Conservation (phyloP, 2,888 invertebrate genomes). For the Mimas tiliae region DNA sequence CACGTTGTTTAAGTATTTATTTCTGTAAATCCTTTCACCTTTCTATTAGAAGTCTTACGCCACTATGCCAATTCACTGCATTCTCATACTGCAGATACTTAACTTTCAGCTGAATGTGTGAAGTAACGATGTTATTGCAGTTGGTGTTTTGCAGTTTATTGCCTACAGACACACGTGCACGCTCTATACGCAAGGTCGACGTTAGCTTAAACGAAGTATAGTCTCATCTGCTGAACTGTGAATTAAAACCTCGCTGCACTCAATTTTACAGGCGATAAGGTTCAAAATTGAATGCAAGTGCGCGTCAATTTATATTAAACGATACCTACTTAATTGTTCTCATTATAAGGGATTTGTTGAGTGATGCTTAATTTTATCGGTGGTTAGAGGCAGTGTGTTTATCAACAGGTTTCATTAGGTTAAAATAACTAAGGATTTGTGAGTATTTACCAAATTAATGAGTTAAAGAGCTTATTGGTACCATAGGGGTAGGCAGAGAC, state of each 20-base stretch:
- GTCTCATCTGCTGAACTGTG: too few species aligned
- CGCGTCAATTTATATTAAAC: not conserved
- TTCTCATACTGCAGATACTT: conserved; percentile 21
- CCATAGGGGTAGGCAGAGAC: too few species aligned
- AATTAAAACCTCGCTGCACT: not conserved
- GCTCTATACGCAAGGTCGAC: conserved; percentile 18
- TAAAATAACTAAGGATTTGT: not conserved
- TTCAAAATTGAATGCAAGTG: not conserved
- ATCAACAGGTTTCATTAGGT: not conserved
- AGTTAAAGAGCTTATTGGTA: too few species aligned
- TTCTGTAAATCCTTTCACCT: too few species aligned
- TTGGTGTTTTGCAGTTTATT: conserved; percentile 51
- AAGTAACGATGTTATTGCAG: conserved; percentile 59
- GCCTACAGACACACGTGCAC: conserved; percentile 42
- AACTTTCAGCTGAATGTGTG: conserved; percentile 30
- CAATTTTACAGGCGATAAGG: not conserved
- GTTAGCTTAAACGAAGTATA: not conserved
- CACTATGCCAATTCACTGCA: conserved; percentile 40
- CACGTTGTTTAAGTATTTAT: too few species aligned
- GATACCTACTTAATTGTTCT: not conserved
- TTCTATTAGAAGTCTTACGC: too few species aligned
- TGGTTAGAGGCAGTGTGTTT: not conserved
- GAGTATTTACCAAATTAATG: not conserved
- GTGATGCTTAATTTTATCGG: not conserved
- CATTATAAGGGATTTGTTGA: not conserved